Base-by-base conservation (phyloP, 2,797 vertebrate species). In the Sparidentex hasta region DNA sequence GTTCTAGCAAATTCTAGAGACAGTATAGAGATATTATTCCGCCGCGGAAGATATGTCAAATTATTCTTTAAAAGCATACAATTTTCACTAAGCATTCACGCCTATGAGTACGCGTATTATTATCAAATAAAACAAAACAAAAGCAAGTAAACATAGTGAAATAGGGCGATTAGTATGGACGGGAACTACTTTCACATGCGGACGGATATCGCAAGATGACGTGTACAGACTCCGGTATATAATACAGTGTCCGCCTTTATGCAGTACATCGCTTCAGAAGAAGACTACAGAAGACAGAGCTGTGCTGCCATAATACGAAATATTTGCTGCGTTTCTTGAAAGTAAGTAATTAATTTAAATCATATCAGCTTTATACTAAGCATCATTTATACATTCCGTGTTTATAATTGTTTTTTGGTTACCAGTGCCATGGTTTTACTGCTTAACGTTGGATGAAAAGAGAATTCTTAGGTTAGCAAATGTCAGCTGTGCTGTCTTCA, bases 1-100 rank as follows among this genome's bases (percentile, higher is more conserved):
- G 46, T 92, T 93, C 93, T 71, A 46, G 93, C 61, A 93, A 59
- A 74, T 94, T 96, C 94, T 89, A 13, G 81, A 86, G 3, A 29
- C 4, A 55, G 11, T 54, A 5, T 13, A 2, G 7, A 51, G 2
- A 78, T 92, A 90, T 94, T 58, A 89, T 3, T 95, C 88, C 92
- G 93, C 93, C 21, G 5, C 2, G 1, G 1, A 17, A 1, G 1
- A 41, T 46, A n/a, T 54, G 5, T 54, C 1, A 17, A 66, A 33
- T 12, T 17, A 52, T 21, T 0, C 3, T 29, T 29, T 48, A 13
- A 2, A 21, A 8, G 1, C 1, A 1, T 4, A 18, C 0, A 0
- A 1, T 20, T 66, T n/a, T 17, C 0, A 59, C 0, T 2, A 18
- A 16, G 13, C 0, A 9, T 12, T 13, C 7, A 2, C 0, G 0